Evolutionary conservation across 2,888 invertebrate species (phyloP), one percentile per base, ranked within the genome.

Genomic region (Hydrotaea cyrtoneurina): DNA sequence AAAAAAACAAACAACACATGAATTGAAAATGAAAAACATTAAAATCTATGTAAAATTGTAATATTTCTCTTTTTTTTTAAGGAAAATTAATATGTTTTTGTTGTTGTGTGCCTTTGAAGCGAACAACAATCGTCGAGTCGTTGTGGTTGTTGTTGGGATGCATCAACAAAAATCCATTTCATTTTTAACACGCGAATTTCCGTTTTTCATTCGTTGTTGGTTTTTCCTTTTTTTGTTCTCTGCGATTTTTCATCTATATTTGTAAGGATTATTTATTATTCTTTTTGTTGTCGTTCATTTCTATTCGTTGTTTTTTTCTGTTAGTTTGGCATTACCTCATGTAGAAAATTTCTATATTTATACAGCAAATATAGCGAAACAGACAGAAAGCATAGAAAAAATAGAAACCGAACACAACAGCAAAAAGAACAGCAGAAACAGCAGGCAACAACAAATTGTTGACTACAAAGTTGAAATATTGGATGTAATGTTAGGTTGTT

Each of bases 141-240:
- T 23, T 53, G 17, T 53, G 21, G 10, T 43, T 43, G 43, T 15
- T 31, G 31, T 31, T 31, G 39, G 50, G 5, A n/a, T n/a, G 26
- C 59, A 23, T 59, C 59, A 17, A 55, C 59, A 15, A 15, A 26
- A 15, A 59, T 59, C 26, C 59, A 26, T 59, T 59, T 59, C 7
- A 15, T 59, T 59, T 59, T 59, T 59, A 59, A 59, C 59, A 59
- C 59, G 59, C 59, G 59, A 59, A 59, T 59, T 59, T 59, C 59
- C 59, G 59, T 59, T 59, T 59, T 55, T 53, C 53, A 8, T 53
- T 55, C 1, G 31, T 7, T 55, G 21, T 19, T 59, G 26, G n/a
- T n/a, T n/a, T 59, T 59, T 59, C 15, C 2, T 55, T 59, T 21
- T 19, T 21, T 55, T 19, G 53, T 23, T 59, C 13, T 26, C 11